Percentiles rank a stretch among this genome's conserved stretches.
These are phyloP conservation scores for Acleris sparsana DNA, from an alignment of 2,888 invertebrate genomes.

Conservation along the genomic window DNA sequence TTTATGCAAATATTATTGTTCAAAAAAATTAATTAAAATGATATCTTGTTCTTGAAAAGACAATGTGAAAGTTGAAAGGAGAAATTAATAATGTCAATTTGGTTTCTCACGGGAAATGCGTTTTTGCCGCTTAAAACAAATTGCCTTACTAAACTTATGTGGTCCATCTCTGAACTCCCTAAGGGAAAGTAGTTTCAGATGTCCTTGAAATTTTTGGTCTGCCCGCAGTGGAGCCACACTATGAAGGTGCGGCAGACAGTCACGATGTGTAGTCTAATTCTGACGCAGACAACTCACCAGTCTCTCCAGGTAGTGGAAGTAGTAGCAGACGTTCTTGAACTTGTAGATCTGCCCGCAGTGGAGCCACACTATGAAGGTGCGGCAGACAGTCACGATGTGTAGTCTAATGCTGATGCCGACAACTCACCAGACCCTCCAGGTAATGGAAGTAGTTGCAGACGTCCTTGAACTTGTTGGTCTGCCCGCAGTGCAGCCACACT, in stretches of 20 bases:
- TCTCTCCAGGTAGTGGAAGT: slow-evolving; percentile 57
- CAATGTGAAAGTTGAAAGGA: too few species aligned
- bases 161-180: too few species aligned
- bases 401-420: too few species aligned
- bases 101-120: too few species aligned
- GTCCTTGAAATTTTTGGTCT: slow-evolving; percentile 55
- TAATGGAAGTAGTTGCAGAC: slow-evolving; percentile 64
- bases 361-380: slow-evolving; percentile 66
- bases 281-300: slow-evolving; percentile 47
- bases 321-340: slow-evolving; percentile 61
- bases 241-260: slow-evolving; percentile 62
- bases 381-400: slow-evolving; percentile 50
- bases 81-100: too few species aligned
- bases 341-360: slow-evolving; percentile 58
- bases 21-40: too few species aligned
- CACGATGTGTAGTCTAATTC: slow-evolving; percentile 33
- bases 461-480: slow-evolving; percentile 55
- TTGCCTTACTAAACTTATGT: too few species aligned
- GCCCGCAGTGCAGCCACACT: slow-evolving; percentile 64
- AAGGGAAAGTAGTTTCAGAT: slow-evolving; percentile 65
- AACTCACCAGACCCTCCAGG: slow-evolving; percentile 57
- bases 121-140: too few species aligned
- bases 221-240: slow-evolving; percentile 63
- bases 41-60: too few species aligned
- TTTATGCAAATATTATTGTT: too few species aligned